phyloP scores from a whole-genome alignment of 2,113 vertebrate genomes.

The Nettapus auritus region DNA sequence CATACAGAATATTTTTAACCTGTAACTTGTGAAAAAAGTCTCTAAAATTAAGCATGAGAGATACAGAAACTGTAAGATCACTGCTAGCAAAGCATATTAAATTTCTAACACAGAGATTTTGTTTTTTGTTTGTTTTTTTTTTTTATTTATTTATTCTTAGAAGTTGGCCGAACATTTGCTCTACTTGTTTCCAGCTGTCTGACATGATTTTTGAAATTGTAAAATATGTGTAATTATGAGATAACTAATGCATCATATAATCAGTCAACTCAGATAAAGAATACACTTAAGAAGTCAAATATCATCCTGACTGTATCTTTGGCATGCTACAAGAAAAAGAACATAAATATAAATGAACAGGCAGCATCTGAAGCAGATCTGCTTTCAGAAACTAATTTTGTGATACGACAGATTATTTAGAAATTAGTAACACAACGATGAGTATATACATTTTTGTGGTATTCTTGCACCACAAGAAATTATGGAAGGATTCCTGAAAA shows the following conservation, averaged over 20 bases:
- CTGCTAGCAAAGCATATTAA: neutral
- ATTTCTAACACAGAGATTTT: neutral
- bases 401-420: neutral
- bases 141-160: neutral
- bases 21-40: neutral
- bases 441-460: neutral
- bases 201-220: neutral
- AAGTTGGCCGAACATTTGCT: neutral
- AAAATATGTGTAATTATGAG: neutral
- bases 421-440: neutral
- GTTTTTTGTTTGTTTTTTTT: too few species aligned
- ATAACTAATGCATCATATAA: neutral
- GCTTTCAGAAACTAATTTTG: neutral
- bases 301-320: neutral
- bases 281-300: neutral
- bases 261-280: neutral
- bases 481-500: neutral
- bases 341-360: neutral
- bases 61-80: neutral
- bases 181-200: neutral
- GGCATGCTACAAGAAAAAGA: neutral
- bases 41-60: neutral
- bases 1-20: rapidly evolving
- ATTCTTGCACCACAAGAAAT: neutral
- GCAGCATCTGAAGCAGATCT: neutral